Evolutionary conservation across 2,797 vertebrate species (phyloP).

Genomic region (Dendrocincla fuliginosa): DNA sequence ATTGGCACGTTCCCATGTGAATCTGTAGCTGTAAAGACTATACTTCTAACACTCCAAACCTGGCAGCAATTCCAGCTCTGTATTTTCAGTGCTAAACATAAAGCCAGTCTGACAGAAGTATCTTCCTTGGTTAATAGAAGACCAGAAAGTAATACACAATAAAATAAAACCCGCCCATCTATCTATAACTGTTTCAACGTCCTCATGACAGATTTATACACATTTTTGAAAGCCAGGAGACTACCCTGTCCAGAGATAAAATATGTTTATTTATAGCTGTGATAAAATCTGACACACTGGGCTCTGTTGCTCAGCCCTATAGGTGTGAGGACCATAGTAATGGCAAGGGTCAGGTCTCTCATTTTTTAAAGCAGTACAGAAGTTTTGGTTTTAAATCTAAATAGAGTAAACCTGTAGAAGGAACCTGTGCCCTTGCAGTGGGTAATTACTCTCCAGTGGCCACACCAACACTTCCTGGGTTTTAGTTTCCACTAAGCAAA

Average conservation of each 20-base stretch:
- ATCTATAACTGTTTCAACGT: background rate
- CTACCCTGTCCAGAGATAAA: background rate
- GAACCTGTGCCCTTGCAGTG: background rate
- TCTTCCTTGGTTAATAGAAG: background rate
- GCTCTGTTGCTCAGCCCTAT: background rate
- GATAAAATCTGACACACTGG: background rate
- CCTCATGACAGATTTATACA: background rate
- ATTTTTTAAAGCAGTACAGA: background rate
- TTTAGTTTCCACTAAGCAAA: background rate
- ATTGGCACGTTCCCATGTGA: fast-evolving
- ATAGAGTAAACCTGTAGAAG: background rate
- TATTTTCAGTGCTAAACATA: background rate
- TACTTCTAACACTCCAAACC: background rate
- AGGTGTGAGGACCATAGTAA: background rate
- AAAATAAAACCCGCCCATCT: background rate
- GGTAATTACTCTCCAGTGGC: background rate
- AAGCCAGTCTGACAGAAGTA: background rate
- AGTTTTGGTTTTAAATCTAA: background rate
- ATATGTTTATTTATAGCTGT: background rate
- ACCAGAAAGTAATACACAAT: background rate
- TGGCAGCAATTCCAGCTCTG: background rate
- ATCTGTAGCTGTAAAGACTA: background rate
- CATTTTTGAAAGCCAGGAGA: background rate
- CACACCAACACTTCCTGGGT: background rate
- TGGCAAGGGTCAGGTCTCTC: background rate